Conservation (phyloP, 2,888 invertebrate species). For the Leucophenga montana region DNA sequence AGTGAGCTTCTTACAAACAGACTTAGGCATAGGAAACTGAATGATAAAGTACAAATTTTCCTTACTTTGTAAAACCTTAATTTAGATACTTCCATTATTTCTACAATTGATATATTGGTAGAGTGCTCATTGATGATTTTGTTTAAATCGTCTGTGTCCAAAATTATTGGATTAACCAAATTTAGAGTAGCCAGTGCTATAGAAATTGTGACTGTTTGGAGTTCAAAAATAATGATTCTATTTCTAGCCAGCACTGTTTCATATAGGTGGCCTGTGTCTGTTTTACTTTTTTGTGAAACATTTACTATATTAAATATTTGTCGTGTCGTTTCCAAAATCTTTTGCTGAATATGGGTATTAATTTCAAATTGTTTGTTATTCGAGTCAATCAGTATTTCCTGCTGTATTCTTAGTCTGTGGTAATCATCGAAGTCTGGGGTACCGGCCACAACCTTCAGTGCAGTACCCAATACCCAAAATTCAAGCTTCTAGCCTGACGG, state of each 20-base stretch:
- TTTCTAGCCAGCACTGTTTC: neutral
- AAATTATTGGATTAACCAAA: neutral
- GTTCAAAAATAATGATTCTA: too few species aligned
- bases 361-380: neutral
- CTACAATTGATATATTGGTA: too few species aligned
- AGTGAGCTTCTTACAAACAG: too few species aligned
- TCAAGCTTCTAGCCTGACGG: neutral
- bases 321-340: neutral
- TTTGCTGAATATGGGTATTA: neutral
- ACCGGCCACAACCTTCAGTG: neutral
- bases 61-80: too few species aligned
- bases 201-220: neutral
- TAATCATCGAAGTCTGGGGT: neutral
- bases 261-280: neutral
- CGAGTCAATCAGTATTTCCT: neutral
- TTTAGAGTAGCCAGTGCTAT: neutral
- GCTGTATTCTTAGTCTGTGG: neutral
- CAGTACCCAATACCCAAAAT: neutral
- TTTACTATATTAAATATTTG: neutral
- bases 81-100: too few species aligned
- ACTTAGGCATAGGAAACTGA: too few species aligned
- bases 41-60: too few species aligned
- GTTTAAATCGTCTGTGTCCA: neutral
- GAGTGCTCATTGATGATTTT: too few species aligned
- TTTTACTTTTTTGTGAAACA: too few species aligned